phyloP scores from a whole-genome alignment of 1,140 invertebrate genomes.

The Sitobion miscanthi region DNA sequence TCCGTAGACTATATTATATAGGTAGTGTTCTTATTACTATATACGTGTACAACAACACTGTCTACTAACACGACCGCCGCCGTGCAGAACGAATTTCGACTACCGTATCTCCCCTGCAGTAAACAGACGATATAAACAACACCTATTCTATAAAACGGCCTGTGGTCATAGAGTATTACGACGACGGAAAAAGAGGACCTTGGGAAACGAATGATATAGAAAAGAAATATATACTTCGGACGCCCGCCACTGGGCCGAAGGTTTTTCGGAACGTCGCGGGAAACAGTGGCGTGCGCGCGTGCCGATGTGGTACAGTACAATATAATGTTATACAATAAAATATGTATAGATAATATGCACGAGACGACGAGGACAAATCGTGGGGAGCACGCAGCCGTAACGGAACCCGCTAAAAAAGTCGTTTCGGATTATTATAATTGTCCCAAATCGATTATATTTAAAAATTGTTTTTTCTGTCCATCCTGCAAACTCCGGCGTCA shows the following conservation, averaged over 20 bases:
- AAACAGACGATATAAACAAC: background rate
- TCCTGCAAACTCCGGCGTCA: background rate
- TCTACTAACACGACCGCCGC: background rate
- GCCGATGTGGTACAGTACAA: background rate
- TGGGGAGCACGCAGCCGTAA: background rate
- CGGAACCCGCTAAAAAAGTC: background rate
- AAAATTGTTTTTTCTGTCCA: background rate
- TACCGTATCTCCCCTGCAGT: background rate
- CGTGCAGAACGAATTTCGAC: slow-evolving; percentile 50
- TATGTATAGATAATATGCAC: background rate
- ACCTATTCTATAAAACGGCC: background rate
- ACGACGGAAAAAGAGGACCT: background rate
- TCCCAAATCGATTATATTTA: background rate
- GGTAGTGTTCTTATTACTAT: background rate
- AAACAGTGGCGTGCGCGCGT: slow-evolving; percentile 2
- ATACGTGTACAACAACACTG: background rate
- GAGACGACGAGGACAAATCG: background rate
- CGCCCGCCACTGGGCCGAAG: slow-evolving; percentile 9
- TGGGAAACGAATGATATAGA: background rate
- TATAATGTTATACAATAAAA: background rate
- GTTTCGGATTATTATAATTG: background rate
- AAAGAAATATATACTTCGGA: slow-evolving; percentile 8
- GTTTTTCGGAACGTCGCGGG: background rate
- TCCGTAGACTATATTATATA: background rate
- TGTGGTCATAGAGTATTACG: background rate